These are phyloP conservation scores for Hippoglossus hippoglossus DNA, from an alignment of 2,797 vertebrate genomes.

Conservation along the genomic window DNA sequence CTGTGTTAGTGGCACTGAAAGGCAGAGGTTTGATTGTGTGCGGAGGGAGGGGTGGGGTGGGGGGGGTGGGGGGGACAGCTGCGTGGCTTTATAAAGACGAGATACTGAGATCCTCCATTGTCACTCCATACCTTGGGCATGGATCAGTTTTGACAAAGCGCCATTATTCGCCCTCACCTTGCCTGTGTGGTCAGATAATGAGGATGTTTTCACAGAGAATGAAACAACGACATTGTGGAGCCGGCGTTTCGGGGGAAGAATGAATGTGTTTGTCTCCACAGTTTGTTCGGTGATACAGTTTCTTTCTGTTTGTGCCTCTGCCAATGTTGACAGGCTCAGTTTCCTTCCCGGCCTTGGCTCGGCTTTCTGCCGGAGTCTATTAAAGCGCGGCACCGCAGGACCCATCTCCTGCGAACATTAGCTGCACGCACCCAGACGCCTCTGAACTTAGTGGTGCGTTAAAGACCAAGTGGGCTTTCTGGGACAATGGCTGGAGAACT, in stretches of 20 bases:
- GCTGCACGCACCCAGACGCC: slow-evolving; percentile 32
- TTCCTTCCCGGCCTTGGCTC: slow-evolving; percentile 67
- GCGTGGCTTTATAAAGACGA: slow-evolving; percentile 78
- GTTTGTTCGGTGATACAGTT: slow-evolving; percentile 58
- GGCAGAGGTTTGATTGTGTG: slow-evolving; percentile 78
- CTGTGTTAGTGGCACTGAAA: slow-evolving; percentile 76
- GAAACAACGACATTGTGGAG: slow-evolving; percentile 63
- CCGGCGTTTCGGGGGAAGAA: slow-evolving; percentile 43
- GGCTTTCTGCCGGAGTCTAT: slow-evolving; percentile 69
- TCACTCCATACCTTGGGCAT: slow-evolving; percentile 79
- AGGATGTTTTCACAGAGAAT: slow-evolving; percentile 65
- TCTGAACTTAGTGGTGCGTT: slow-evolving; percentile 18
- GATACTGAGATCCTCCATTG: slow-evolving; percentile 75
- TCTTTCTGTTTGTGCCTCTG: slow-evolving; percentile 71
- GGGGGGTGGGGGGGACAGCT: slow-evolving; percentile 75
- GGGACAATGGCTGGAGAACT: too few relatives aligned
- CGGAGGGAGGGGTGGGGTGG: slow-evolving; percentile 40
- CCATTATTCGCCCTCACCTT: slow-evolving; percentile 85
- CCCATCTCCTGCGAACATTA: slow-evolving; percentile 33
- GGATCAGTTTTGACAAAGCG: slow-evolving; percentile 76
- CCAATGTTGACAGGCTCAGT: slow-evolving; percentile 71
- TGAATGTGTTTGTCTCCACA: slow-evolving; percentile 68
- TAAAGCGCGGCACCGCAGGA: slow-evolving; percentile 60
- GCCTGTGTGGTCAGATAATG: slow-evolving; percentile 74
- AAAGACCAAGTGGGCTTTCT: too few relatives aligned